Conservation (phyloP, 2,888 invertebrate species). For the Suillia variegata region DNA sequence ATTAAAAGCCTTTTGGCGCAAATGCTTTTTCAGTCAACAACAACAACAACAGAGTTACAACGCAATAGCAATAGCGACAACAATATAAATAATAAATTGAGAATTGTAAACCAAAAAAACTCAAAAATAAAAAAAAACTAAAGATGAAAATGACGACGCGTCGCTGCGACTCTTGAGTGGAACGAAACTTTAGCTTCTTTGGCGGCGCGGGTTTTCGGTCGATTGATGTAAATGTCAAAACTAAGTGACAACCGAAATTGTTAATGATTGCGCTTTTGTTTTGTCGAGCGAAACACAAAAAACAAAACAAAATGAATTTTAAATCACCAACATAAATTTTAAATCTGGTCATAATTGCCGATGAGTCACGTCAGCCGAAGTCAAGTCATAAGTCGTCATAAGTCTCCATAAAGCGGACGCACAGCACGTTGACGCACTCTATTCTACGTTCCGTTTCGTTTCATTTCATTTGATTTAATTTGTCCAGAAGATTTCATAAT, state of each 20-base stretch:
- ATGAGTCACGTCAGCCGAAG: no score
- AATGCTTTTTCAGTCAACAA: background rate
- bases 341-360: no score
- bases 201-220: no score
- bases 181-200: background rate
- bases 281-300: no score
- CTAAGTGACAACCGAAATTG: background rate
- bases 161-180: background rate
- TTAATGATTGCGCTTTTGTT: no score
- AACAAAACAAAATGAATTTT: no score
- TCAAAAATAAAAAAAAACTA: no score
- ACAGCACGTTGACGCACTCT: no score
- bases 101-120: conserved; percentile 7
- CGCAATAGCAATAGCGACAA: background rate
- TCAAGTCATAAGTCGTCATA: no score
- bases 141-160: background rate
- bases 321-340: no score
- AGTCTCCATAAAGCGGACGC: no score
- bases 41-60: background rate
- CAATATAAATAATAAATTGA: background rate
- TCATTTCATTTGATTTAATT: background rate
- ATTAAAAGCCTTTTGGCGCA: background rate
- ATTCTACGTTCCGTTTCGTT: background rate
- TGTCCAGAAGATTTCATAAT: background rate
- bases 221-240: background rate